A percentile compares a stretch with the other conserved stretches of the same genome.
phyloP scores from a whole-genome alignment of 2,888 invertebrate species.

The Candidula unifasciata region DNA sequence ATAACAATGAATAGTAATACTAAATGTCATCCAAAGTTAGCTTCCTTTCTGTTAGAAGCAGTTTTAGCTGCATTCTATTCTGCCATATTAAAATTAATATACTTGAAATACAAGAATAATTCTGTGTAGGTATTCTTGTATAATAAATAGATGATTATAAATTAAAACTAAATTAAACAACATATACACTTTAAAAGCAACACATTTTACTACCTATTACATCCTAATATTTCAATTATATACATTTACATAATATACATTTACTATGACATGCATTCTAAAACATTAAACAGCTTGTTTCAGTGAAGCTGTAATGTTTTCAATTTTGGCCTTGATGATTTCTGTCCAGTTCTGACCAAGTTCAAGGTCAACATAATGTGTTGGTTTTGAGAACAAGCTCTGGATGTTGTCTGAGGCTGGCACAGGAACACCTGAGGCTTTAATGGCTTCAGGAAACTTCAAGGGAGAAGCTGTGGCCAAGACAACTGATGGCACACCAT shows the following conservation, averaged over 20 bases:
- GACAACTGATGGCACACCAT: slow-evolving; percentile 62
- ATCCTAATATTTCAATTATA: too few relatives aligned
- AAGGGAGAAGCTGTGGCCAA: slow-evolving; percentile 78
- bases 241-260: background rate
- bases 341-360: slow-evolving; percentile 72
- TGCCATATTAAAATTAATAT: too few relatives aligned
- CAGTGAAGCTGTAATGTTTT: slow-evolving; percentile 52
- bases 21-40: too few relatives aligned
- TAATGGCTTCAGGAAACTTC: slow-evolving; percentile 77
- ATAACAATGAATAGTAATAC: too few relatives aligned
- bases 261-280: background rate
- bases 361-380: slow-evolving; percentile 67
- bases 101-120: too few relatives aligned
- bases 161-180: too few relatives aligned
- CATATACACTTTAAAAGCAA: too few relatives aligned
- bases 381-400: slow-evolving; percentile 61
- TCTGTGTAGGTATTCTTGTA: too few relatives aligned
- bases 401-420: slow-evolving; percentile 58
- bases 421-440: slow-evolving; percentile 70
- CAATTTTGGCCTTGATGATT: slow-evolving; percentile 65
- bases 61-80: too few relatives aligned
- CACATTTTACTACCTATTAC: too few relatives aligned
- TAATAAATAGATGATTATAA: too few relatives aligned
- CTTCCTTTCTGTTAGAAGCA: too few relatives aligned
- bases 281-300: background rate